Evolutionary conservation across 2,797 vertebrate genomes (phyloP).

Genomic region (Alca torda): DNA sequence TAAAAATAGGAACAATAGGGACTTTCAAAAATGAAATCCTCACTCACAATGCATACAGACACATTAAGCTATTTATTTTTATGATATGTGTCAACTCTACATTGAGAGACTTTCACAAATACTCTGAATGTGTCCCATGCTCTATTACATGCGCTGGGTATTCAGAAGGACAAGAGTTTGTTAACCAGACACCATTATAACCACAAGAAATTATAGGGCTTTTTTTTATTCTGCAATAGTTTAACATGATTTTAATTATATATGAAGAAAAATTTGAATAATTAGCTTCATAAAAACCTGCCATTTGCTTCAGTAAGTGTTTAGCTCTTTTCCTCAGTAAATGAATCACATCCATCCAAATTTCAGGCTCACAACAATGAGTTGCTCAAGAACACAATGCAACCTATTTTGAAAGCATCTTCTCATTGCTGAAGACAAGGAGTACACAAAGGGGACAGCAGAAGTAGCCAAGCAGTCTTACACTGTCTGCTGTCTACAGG

Average conservation of each 20-base stretch:
- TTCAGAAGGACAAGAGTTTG: conserved; percentile 21
- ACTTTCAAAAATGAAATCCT: conserved; percentile 38
- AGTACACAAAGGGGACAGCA: neutral
- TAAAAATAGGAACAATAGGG: neutral
- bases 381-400: conserved; percentile 20
- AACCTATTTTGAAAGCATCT: neutral
- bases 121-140: neutral
- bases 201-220: conserved; percentile 39
- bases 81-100: conserved; percentile 17
- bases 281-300: conserved; percentile 32
- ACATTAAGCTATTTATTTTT: conserved; percentile 49
- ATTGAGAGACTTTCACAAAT: conserved; percentile 32
- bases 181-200: neutral
- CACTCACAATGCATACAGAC: neutral
- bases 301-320: conserved; percentile 39
- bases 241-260: conserved; percentile 64
- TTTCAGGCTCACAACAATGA: conserved; percentile 48
- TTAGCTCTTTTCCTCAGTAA: conserved; percentile 44
- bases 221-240: neutral
- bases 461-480: neutral
- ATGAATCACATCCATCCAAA: conserved; percentile 48
- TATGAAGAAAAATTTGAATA: conserved; percentile 53
- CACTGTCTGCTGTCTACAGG: neutral
- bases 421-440: neutral
- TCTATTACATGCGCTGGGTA: neutral